Base-by-base conservation (phyloP, 2,888 invertebrate species). In the Polylopha cassiicola region DNA sequence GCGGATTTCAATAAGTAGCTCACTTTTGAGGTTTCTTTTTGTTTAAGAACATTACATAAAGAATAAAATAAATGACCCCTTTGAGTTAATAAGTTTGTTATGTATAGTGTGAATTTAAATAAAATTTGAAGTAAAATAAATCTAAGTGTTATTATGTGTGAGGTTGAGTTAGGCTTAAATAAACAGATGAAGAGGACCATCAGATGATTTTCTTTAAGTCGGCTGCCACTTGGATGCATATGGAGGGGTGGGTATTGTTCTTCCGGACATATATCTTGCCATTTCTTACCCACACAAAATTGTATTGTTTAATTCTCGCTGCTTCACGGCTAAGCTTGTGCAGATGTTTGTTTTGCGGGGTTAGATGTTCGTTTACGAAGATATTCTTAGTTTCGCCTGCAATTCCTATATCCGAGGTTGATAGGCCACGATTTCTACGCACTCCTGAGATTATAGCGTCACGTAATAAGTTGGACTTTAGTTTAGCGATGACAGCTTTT, bases 251-350 rank as follows among this genome's bases (percentile, higher is more conserved):
- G 9, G 7, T n/a, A 15, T 34, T 26, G 3, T 7, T 9, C 15
- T 18, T 15, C 0, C 26, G 24, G 3, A 7, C 24, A 7, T 34
- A 34, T 26, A 34, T 26, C 8, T 18, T 34, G 18, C 26, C 24
- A 10, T 26, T 34, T 2, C n/a, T 24, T 7, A 34, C 22, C 34
- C 26, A 34, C 4, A 26, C 24, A 14, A 17, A 26, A 10, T 34
- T 7, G 9, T 11, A 34, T 7, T 18, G 7, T 4, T 23, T 11
- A 7, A 9, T 7, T 1, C 10, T 3, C 7, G 6, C 3, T 11
- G 4, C 6, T 15, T 15, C n/a, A n/a, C n/a, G n/a, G 8, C 34
- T 26, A 3, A 17, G 3, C 10, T 34, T 34, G 3, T 24, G 10
- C 2, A 34, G 18, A 7, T 9, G 6, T n/a, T 34, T 34, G 6